phyloP scores from a whole-genome alignment of 2,113 vertebrate species.

The Boulengeromyrus knoepffleri region DNA sequence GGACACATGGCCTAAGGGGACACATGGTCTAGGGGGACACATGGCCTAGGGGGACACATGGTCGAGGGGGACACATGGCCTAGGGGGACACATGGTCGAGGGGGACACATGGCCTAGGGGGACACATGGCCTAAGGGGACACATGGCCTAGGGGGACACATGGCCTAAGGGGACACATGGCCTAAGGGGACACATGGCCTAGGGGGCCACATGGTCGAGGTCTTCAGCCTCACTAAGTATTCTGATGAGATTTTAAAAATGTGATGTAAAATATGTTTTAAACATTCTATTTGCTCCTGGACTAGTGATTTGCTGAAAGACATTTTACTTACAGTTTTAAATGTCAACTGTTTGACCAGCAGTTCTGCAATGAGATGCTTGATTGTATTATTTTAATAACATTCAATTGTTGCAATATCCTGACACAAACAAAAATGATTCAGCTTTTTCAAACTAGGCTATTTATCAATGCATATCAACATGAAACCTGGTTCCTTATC shows the following conservation, averaged over 20 bases:
- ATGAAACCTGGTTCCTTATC: neutral
- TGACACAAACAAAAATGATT: neutral
- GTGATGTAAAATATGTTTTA: neutral
- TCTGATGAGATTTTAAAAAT: neutral
- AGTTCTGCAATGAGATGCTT: neutral
- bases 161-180: neutral
- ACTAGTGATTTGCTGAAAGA: neutral
- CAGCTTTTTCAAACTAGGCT: neutral
- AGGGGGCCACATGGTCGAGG: no score
- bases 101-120: neutral
- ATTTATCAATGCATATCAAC: neutral
- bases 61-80: accelerated
- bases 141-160: neutral
- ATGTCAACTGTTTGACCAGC: neutral
- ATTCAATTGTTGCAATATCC: neutral
- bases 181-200: no score
- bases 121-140: neutral
- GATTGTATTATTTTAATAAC: neutral
- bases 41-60: neutral
- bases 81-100: no score
- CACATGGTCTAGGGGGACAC: neutral
- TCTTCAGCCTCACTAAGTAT: neutral
- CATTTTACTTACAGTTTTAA: neutral
- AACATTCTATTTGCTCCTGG: neutral
- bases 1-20: no score